These are phyloP conservation scores for Enteromius paludinosus DNA, from an alignment of 2,797 vertebrate species.

Conservation along the genomic window DNA sequence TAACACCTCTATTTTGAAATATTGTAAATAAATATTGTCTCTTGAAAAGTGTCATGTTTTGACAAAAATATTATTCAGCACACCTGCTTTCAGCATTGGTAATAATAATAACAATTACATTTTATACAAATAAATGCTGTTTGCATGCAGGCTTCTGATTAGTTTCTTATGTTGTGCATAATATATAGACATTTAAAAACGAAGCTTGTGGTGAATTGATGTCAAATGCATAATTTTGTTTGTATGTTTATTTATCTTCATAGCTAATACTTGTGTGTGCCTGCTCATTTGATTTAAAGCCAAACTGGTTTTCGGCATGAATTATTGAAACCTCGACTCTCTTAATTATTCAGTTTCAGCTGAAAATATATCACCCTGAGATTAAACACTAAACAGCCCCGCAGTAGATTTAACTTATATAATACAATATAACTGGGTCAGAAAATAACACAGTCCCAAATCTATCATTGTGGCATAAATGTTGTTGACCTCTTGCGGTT, in stretches of 20 bases:
- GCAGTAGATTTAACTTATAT: conserved; percentile 9
- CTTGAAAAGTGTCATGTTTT: no score
- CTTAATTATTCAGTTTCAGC: conserved; percentile 41
- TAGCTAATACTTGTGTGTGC: conserved; percentile 23
- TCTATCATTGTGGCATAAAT: conserved; percentile 6
- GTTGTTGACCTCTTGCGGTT: background rate
- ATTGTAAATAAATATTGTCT: no score
- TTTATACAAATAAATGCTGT: background rate
- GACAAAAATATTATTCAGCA: no score
- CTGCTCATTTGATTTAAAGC: conserved; percentile 21
- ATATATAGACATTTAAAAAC: background rate
- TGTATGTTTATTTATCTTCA: background rate
- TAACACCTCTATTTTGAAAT: no score
- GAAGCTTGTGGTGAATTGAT: background rate
- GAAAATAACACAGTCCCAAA: background rate
- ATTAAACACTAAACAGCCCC: background rate
- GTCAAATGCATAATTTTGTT: background rate
- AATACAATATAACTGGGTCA: background rate
- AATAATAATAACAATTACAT: background rate
- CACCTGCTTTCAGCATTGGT: no score
- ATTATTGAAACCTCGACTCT: conserved; percentile 33
- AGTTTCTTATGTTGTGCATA: background rate
- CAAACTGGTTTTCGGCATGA: conserved; percentile 39
- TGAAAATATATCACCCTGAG: conserved; percentile 7
- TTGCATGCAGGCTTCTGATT: background rate